phyloP scores from a whole-genome alignment of 2,113 vertebrate genomes.

The Psilopogon haemacephalus region DNA sequence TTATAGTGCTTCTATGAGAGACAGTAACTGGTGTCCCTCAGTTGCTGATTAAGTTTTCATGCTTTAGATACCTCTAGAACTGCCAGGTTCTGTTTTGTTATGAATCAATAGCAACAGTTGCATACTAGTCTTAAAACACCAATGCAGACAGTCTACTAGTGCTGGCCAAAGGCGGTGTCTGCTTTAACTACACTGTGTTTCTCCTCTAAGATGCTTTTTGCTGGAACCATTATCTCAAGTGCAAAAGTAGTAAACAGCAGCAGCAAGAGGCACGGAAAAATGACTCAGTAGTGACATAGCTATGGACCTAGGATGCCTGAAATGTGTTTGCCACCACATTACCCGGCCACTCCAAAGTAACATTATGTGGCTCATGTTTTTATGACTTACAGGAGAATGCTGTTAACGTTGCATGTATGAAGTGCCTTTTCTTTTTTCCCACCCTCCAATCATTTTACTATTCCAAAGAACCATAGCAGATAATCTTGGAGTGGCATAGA shows the following conservation, averaged over 20 bases:
- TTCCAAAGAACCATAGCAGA: not conserved
- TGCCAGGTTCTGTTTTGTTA: not conserved
- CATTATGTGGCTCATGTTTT: not conserved
- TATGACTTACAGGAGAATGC: not conserved
- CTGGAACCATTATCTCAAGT: not conserved
- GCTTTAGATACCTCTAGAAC: not conserved
- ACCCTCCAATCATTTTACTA: not conserved
- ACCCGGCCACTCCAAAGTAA: not conserved
- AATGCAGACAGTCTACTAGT: not conserved
- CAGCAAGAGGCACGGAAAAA: not conserved
- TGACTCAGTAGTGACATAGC: not conserved
- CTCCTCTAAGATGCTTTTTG: not conserved
- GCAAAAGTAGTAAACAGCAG: not conserved
- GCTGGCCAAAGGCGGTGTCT: not conserved
- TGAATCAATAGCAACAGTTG: not conserved
- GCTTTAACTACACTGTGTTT: not conserved
- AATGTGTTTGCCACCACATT: not conserved
- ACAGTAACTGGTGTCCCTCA: not conserved
- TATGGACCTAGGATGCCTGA: not conserved
- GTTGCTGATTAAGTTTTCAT: not conserved
- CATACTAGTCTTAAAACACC: not conserved
- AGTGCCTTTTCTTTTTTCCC: not conserved
- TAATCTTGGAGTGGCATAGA: not conserved
- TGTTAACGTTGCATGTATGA: not conserved
- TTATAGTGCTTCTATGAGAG: not conserved